Evolutionary conservation across 2,113 vertebrate genomes (phyloP).

Genomic region (Mastomys coucha): DNA sequence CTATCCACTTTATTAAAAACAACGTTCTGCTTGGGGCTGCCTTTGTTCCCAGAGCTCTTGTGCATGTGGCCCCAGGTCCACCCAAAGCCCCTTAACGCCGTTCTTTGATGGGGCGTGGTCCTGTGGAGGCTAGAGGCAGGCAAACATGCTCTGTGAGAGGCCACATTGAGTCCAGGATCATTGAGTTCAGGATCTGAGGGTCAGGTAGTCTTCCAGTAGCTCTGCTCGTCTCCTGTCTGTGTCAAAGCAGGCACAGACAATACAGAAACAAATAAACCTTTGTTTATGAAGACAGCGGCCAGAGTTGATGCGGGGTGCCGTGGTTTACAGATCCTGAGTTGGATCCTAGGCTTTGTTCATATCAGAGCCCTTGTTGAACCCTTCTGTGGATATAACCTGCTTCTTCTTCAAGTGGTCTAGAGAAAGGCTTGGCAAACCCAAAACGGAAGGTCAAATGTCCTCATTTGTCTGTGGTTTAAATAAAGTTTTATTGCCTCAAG

Average conservation of each 20-base stretch:
- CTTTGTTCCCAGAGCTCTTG: constrained; percentile 58
- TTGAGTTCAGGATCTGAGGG: not conserved
- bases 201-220: not conserved
- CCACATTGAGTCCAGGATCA: not conserved
- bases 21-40: constrained; percentile 15
- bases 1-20: constrained; percentile 75
- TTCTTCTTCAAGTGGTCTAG: not conserved
- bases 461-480: not conserved
- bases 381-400: not conserved
- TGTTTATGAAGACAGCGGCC: not conserved
- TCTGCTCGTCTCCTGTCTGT: not conserved
- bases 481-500: constrained; percentile 70
- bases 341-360: not conserved
- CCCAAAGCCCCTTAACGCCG: not conserved
- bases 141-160: not conserved
- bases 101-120: not conserved
- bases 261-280: constrained; percentile 27
- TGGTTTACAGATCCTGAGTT: not conserved
- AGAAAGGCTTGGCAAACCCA: not conserved
- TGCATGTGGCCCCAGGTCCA: not conserved
- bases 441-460: not conserved
- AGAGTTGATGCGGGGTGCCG: not conserved
- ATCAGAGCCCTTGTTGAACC: not conserved
- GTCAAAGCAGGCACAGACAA: not conserved
- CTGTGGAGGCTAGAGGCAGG: not conserved